Evolutionary conservation across 2,888 invertebrate genomes (phyloP).

Genomic region (Imbricaverruca yamaguchii): DNA sequence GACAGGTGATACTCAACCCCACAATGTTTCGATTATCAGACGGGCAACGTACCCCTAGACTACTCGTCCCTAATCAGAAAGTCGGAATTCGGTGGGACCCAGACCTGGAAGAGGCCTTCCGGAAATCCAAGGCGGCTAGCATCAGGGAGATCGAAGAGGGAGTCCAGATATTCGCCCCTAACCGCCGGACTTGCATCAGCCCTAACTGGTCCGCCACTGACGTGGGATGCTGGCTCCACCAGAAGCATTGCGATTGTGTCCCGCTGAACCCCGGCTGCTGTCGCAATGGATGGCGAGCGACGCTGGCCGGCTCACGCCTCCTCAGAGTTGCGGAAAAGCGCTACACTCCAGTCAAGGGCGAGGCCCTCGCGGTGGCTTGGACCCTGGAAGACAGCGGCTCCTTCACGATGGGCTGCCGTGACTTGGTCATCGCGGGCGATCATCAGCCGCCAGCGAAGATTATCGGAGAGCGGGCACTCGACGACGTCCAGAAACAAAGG

Average conservation of each 20-base stretch:
- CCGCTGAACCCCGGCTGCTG: constrained; percentile 1
- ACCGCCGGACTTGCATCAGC: constrained; percentile 13
- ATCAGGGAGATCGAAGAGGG: constrained; percentile 20
- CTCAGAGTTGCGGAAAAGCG: constrained; percentile 20
- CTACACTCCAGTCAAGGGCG: constrained; percentile 45
- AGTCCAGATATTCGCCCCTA: constrained; percentile 21
- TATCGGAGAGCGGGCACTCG: not conserved
- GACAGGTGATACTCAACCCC: no score
- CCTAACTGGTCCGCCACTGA: constrained; percentile 17
- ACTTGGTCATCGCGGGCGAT: not conserved
- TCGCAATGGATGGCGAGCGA: constrained; percentile 23
- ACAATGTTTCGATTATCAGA: no score
- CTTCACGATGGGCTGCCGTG: not conserved
- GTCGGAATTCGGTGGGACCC: constrained; percentile 11
- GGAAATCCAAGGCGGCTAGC: constrained; percentile 22
- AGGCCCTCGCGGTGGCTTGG: constrained; percentile 34
- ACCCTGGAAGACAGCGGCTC: not conserved
- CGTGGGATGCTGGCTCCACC: constrained; percentile 22
- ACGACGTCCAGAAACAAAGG: not conserved
- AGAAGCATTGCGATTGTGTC: constrained; percentile 24
- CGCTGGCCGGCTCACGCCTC: constrained; percentile 24
- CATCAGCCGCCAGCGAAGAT: not conserved
- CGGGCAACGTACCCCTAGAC: no score
- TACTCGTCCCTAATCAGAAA: no score
- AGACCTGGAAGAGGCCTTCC: constrained; percentile 24